These are phyloP conservation scores for Tetragnatha montana DNA, from an alignment of 2,888 invertebrate genomes.

Conservation along the genomic window DNA sequence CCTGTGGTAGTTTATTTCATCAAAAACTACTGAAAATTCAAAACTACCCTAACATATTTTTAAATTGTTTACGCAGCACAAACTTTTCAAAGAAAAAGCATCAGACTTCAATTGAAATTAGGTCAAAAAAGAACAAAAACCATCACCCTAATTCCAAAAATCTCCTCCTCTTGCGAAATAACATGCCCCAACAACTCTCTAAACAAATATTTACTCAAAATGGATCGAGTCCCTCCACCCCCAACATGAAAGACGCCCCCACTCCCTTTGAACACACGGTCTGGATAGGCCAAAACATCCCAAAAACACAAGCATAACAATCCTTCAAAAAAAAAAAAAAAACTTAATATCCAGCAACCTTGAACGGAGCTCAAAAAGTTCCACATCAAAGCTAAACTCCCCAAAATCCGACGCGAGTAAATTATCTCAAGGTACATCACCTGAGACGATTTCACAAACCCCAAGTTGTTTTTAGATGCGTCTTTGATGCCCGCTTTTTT, in stretches of 20 bases:
- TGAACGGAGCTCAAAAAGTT: constrained; percentile 31
- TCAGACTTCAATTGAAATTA: no score
- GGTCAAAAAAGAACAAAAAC: neutral
- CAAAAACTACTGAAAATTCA: neutral
- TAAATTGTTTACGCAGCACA: neutral
- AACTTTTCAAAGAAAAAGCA: no score
- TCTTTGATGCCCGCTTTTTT: constrained; percentile 46
- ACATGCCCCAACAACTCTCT: neutral
- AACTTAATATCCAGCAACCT: constrained; percentile 57
- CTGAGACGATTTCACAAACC: constrained; percentile 52
- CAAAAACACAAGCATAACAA: neutral
- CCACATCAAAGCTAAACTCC: constrained; percentile 50
- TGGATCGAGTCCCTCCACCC: no score
- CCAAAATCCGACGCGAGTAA: constrained; percentile 56
- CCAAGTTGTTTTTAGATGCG: constrained; percentile 66
- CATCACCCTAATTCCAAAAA: neutral
- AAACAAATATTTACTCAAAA: constrained; percentile 22
- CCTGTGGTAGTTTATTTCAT: neutral
- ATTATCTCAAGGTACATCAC: constrained; percentile 69
- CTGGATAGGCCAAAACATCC: neutral
- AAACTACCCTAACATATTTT: neutral
- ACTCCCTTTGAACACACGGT: constrained; percentile 45
- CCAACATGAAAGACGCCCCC: neutral
- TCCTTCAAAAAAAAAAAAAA: constrained; percentile 25
- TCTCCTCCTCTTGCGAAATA: neutral